Evolutionary conservation across 1,140 invertebrate species (phyloP), one percentile per base, ranked within the genome.

Genomic region (Leptinotarsa texana): DNA sequence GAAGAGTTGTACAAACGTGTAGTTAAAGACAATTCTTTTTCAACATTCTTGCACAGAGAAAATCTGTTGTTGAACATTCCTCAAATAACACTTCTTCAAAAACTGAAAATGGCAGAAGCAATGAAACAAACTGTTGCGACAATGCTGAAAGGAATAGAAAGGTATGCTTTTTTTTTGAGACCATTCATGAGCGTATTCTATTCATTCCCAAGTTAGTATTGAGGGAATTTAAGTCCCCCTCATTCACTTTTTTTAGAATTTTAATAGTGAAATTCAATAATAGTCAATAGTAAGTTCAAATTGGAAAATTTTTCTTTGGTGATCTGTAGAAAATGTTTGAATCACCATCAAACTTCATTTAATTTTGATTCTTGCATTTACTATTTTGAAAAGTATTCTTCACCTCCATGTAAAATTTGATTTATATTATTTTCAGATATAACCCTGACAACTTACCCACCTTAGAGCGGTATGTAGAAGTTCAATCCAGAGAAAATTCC

Each of bases 391-490:
- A 62, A 62, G 61, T 62, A 13, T 62, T 13, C 1, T 11, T 6
- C 17, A 62, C 17, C 17, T 62, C 13, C 27, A 48, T 66, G 48
- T 33, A 22, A 18, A 78, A 68, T 11, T 42, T 71, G n/a, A 17
- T 27, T 22, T 74, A 62, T 33, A 48, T 76, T 80, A 73, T 57
- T 85, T 86, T 63, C 81, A 96, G 95, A 77, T 99, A 98, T 85
- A 99, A 99, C 87, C 96, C 97, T 65, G 94, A 96, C 72, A 97
- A 98, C 88, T 87, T 98, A 18, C 88, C 91, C 70, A 94, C 93
- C 17, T 87, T 99, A 72, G 96, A 98, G 85, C 89, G 93, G 77
- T 99, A 99, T 87, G 95, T 99, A 8, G 93, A 96, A 83, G 91
- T 96, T 80, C 97, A 99, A 85, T 93, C 94, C 1, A 90, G 91